Conservation (phyloP, 1,140 invertebrate species). For the Bicyclus anynana region DNA sequence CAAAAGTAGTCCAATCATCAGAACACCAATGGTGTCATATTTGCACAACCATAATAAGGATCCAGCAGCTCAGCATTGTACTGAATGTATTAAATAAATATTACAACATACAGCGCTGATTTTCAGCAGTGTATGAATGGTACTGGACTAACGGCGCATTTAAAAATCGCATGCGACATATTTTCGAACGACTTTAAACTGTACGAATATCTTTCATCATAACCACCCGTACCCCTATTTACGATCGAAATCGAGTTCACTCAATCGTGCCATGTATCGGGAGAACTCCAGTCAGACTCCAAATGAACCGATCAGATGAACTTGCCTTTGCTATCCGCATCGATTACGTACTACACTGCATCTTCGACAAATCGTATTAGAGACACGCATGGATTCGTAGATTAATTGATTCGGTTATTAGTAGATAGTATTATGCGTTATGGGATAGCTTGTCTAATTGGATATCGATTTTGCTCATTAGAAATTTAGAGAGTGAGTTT, state of each 20-base stretch:
- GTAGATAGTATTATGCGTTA: conserved; percentile 9
- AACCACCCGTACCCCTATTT: conserved; percentile 42
- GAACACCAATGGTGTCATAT: no score
- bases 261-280: conserved; percentile 41
- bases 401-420: conserved; percentile 34
- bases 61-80: no score
- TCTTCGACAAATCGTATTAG: conserved; percentile 42
- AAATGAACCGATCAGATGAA: conserved; percentile 54
- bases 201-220: conserved; percentile 30
- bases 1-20: no score
- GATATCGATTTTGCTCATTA: neutral
- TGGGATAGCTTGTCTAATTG: neutral
- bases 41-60: no score
- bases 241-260: conserved; percentile 56
- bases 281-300: conserved; percentile 33
- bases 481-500: neutral
- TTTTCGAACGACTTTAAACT: conserved; percentile 10
- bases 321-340: conserved; percentile 36
- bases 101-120: no score
- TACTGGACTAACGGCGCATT: no score
- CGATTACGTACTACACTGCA: conserved; percentile 39
- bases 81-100: neutral
- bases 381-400: conserved; percentile 32
- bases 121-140: no score
- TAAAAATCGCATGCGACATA: conserved; percentile 5